phyloP scores from a whole-genome alignment of 2,888 invertebrate species.

The Papilio protenor region DNA sequence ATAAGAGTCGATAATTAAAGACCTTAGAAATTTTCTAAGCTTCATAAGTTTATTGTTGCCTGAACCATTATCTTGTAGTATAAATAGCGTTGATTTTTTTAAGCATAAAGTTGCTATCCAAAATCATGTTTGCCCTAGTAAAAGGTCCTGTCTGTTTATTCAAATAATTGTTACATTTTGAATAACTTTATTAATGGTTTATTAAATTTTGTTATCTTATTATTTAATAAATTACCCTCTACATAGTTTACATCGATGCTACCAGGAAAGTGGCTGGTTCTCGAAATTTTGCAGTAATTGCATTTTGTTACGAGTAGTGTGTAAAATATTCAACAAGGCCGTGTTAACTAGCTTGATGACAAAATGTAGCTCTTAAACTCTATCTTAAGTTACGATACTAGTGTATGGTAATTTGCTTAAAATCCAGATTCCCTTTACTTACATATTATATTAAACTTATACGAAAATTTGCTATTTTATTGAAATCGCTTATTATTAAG shows the following conservation, averaged over 20 bases:
- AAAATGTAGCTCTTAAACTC: constrained; percentile 34
- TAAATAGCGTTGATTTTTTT: neutral
- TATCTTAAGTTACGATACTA: constrained; percentile 21
- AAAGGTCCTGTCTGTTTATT: neutral
- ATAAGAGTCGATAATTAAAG: constrained; percentile 15
- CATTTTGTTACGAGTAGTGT: constrained; percentile 31
- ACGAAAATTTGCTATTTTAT: neutral
- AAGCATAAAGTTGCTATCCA: neutral
- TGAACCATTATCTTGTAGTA: neutral
- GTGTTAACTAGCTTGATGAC: constrained; percentile 36
- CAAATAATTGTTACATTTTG: too few species aligned
- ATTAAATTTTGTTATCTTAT: neutral
- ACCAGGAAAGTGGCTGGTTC: neutral
- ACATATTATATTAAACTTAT: neutral
- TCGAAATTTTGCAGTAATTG: neutral
- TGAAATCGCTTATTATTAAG: neutral
- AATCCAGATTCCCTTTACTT: neutral
- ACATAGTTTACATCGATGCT: neutral
- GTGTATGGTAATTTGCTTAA: neutral
- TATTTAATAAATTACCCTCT: neutral
- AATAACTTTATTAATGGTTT: too few species aligned
- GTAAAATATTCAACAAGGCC: constrained; percentile 40
- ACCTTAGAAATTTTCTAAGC: constrained; percentile 19
- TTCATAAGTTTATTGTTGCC: neutral
- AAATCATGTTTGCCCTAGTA: neutral